Evolutionary conservation across 2,888 invertebrate genomes (phyloP), one percentile per base, ranked within the genome.

Genomic region (Hydraecia micacea): DNA sequence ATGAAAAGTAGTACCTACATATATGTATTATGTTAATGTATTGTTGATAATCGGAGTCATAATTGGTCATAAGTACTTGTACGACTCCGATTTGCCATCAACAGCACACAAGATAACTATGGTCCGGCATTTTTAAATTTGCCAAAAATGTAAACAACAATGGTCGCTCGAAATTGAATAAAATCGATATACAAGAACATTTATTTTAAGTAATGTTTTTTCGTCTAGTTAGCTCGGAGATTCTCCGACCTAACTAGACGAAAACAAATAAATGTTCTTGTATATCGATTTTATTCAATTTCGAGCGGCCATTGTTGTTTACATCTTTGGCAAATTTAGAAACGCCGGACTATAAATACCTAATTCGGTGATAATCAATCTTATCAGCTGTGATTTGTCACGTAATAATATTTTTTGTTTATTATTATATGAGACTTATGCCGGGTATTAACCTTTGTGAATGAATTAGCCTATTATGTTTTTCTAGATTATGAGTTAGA

Each of bases 321-420:
- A 32, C 32, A 32, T 32, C 3, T 32, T 32, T 32, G 32, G 32
- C 32, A 32, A 32, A 32, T 32, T 32, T 32, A 32, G 32, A 32
- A 32, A 32, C 32, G 3, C 32, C 32, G 32, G 32, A 32, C 32
- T 32, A 32, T 2, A 32, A 3, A 2, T 73, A 58, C 78, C 72
- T 73, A 58, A 79, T 76, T 85, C 49, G 66, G 74, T 75, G 76
- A 82, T 85, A 82, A 13, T 62, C 15, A 13, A 60, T 28, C 25
- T 52, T 82, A 85, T 71, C 79, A 58, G 65, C 63, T 13, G 46
- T 84, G 79, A 84, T 84, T 84, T 68, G 65, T 68, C 65, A 65
- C 49, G 32, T 77, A 73, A 73, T 73, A 28, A 60, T 28, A 36
- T 36, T 49, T 49, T 25, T 79, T 78, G 42, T 36, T 18, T 71